Percentiles rank a stretch among this genome's conserved stretches.
phyloP scores from a whole-genome alignment of 2,113 vertebrate species.

The Labeo catla region DNA sequence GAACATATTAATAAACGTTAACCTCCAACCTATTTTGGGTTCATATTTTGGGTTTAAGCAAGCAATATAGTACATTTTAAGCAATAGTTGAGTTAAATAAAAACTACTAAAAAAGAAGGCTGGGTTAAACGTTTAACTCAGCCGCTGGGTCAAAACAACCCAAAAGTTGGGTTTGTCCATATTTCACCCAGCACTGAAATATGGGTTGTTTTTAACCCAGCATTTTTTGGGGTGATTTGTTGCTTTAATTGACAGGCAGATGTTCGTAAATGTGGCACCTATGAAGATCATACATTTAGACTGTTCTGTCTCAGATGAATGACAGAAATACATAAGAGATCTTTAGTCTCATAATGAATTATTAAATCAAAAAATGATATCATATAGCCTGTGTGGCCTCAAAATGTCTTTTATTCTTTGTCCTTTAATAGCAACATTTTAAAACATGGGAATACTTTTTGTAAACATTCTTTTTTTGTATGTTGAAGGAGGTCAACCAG shows the following conservation, averaged over 20 bases:
- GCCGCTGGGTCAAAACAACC: too few relatives aligned
- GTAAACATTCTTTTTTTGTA: not conserved
- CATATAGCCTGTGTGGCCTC: not conserved
- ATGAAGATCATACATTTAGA: not conserved
- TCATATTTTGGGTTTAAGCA: too few relatives aligned
- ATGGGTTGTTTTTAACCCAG: too few relatives aligned
- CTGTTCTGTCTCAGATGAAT: not conserved
- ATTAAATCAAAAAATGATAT: not conserved
- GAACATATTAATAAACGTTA: too few relatives aligned
- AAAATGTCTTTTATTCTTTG: not conserved
- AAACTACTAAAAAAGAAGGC: too few relatives aligned
- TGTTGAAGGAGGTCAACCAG: slow-evolving; percentile 91
- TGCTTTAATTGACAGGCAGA: not conserved
- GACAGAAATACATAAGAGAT: not conserved
- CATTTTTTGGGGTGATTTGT: not conserved
- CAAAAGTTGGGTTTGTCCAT: too few relatives aligned
- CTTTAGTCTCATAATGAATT: not conserved
- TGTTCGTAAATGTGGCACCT: not conserved
- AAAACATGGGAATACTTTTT: not conserved
- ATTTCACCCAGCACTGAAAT: too few relatives aligned
- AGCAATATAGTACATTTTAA: too few relatives aligned
- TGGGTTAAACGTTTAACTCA: too few relatives aligned
- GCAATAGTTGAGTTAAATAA: too few relatives aligned
- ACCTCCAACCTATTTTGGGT: too few relatives aligned
- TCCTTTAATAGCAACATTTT: not conserved